phyloP scores from a whole-genome alignment of 2,113 vertebrate species.

The Cepphus grylle region DNA sequence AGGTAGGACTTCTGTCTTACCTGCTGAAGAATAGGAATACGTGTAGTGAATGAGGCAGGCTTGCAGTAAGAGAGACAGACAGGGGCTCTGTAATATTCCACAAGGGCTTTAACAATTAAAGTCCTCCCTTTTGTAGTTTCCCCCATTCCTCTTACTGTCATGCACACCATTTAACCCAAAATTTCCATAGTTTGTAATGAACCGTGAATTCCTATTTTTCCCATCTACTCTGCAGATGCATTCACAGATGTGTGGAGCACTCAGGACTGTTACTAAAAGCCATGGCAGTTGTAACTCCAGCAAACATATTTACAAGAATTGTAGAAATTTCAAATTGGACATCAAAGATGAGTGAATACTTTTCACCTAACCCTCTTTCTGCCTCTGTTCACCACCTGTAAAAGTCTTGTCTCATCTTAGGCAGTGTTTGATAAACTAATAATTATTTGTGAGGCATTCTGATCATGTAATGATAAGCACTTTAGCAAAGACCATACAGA shows the following conservation, averaged over 20 bases:
- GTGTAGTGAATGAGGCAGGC: background rate
- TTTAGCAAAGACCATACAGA: background rate
- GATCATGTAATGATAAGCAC: background rate
- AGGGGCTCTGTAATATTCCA: background rate
- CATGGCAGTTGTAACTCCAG: background rate
- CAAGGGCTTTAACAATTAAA: background rate
- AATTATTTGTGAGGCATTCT: background rate
- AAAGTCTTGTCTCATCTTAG: background rate
- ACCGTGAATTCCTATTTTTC: background rate
- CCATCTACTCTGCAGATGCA: background rate
- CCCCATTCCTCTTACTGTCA: background rate
- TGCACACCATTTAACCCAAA: background rate
- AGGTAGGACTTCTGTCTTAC: background rate
- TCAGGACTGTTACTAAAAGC: background rate
- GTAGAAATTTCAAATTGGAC: background rate
- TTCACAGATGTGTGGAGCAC: background rate
- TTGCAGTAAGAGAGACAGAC: background rate
- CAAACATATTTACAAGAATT: background rate
- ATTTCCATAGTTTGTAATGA: background rate
- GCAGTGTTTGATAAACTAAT: background rate
- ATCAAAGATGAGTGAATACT: background rate
- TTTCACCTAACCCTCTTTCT: background rate
- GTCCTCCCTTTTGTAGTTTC: background rate
- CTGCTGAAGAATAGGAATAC: background rate
- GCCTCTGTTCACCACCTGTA: background rate